phyloP scores from a whole-genome alignment of 2,113 vertebrate genomes.

The Mus pahari region DNA sequence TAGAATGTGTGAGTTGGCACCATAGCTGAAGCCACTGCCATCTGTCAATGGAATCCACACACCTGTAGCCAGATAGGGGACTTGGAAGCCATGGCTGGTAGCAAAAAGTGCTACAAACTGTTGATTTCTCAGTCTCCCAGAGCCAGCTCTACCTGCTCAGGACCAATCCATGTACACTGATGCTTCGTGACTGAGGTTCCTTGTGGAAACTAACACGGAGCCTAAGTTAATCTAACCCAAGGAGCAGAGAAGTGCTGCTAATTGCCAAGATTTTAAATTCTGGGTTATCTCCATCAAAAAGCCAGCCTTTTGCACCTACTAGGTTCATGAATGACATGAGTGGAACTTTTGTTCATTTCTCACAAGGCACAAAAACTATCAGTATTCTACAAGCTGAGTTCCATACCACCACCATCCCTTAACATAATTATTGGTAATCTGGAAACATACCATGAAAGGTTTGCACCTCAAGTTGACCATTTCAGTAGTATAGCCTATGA shows the following conservation, averaged over 20 bases:
- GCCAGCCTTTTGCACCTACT: background rate
- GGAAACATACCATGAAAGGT: background rate
- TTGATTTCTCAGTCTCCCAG: background rate
- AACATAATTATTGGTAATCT: background rate
- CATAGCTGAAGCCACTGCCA: background rate
- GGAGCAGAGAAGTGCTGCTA: background rate
- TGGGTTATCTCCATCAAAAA: background rate
- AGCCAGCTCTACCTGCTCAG: background rate
- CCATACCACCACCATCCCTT: background rate
- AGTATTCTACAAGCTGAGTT: background rate
- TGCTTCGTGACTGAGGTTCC: background rate
- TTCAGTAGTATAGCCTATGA: background rate
- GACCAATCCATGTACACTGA: background rate
- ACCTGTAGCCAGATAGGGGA: background rate
- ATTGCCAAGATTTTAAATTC: background rate
- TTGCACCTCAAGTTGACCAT: background rate
- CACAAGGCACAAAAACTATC: background rate
- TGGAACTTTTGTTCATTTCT: background rate
- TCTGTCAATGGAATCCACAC: background rate
- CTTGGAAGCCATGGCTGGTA: background rate
- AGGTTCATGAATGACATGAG: too few relatives aligned
- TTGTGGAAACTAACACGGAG: background rate
- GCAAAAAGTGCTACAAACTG: background rate
- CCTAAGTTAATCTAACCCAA: background rate
- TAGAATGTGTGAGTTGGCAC: constrained; percentile 19